These are phyloP conservation scores for Sebastes schlegelii DNA, from an alignment of 2,113 vertebrate species.

Conservation along the genomic window DNA sequence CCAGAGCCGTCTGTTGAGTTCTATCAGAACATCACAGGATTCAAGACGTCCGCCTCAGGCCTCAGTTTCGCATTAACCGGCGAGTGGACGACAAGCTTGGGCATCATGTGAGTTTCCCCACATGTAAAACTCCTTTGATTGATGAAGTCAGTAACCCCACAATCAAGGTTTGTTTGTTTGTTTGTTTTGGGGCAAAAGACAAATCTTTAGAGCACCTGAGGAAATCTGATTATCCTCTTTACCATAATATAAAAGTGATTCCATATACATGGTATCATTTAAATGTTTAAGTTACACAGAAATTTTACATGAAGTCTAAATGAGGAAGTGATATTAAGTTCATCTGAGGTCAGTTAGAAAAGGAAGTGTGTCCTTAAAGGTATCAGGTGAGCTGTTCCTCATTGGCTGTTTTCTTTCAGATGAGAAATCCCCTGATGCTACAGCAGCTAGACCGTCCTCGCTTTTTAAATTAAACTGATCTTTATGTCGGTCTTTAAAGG, in stretches of 20 bases:
- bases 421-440: neutral
- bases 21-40: conserved; percentile 56
- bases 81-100: conserved; percentile 66
- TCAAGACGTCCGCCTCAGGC: conserved; percentile 56
- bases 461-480: neutral
- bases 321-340: conserved; percentile 5
- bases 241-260: neutral
- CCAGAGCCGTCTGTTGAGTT: conserved; percentile 77
- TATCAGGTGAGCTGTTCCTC: neutral
- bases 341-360: neutral
- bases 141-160: neutral
- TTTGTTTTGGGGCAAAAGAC: neutral
- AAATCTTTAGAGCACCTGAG: neutral
- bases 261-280: neutral
- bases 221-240: neutral
- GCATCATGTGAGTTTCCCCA: conserved; percentile 77
- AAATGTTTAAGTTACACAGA: neutral
- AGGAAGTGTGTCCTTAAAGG: conserved; percentile 4
- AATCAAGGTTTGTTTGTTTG: neutral
- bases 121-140: neutral
- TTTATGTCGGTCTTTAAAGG: neutral
- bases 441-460: no score
- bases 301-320: neutral
- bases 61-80: conserved; percentile 74
- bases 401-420: neutral